Evolutionary conservation across 2,113 vertebrate species (phyloP).

Genomic region (Spheniscus mendiculus): DNA sequence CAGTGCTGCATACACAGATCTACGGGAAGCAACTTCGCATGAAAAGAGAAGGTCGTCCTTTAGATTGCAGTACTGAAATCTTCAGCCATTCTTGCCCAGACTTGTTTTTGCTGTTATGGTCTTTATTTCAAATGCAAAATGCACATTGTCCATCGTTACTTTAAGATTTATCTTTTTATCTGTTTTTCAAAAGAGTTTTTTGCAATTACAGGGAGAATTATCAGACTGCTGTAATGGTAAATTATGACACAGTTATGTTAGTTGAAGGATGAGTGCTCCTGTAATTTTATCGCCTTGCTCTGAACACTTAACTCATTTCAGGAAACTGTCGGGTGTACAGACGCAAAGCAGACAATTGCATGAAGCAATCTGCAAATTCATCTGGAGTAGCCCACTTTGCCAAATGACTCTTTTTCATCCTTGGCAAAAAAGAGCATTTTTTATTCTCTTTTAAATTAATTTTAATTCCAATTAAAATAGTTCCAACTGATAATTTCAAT

Average conservation of each 20-base stretch:
- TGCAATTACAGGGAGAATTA: background rate
- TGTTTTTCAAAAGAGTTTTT: background rate
- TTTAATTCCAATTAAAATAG: background rate
- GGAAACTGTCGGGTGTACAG: background rate
- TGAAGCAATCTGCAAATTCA: conserved; percentile 32
- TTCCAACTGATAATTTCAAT: background rate
- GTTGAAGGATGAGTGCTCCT: background rate
- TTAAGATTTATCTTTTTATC: background rate
- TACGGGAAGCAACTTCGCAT: background rate
- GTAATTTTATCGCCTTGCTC: background rate
- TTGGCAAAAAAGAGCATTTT: background rate
- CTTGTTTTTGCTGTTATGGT: background rate
- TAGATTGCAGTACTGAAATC: background rate
- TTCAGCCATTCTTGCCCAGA: background rate
- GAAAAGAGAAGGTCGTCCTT: background rate
- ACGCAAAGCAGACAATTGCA: background rate
- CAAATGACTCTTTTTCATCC: background rate
- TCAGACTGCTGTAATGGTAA: background rate
- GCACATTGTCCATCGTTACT: background rate
- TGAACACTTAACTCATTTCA: background rate
- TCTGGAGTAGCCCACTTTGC: background rate
- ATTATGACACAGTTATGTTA: background rate
- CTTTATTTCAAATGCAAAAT: background rate
- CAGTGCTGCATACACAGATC: background rate
- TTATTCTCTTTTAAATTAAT: background rate